These are phyloP conservation scores for Ectropis crepuscularia DNA, from an alignment of 2,888 invertebrate species.

Conservation along the genomic window DNA sequence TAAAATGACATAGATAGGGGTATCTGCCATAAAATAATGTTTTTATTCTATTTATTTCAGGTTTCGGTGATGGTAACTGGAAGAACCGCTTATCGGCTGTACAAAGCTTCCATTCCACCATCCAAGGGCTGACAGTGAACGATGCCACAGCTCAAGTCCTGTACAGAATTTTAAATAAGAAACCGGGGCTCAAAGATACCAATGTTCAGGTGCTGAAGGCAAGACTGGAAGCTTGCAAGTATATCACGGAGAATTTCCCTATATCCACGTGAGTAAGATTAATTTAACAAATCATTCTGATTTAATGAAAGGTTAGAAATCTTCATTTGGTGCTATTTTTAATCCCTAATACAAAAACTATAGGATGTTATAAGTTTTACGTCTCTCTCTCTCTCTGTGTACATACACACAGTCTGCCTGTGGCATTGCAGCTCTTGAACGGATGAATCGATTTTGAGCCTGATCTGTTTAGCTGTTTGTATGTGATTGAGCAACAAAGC, in stretches of 20 bases:
- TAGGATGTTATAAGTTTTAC: no score
- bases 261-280: constrained; percentile 85
- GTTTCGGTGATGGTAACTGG: constrained; percentile 93
- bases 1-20: no score
- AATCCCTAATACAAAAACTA: no score
- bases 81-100: constrained; percentile 91
- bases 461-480: no score
- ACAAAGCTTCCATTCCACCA: constrained; percentile 87
- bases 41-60: constrained; percentile 53
- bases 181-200: constrained; percentile 95
- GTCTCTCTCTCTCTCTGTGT: no score
- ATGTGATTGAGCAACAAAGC: no score
- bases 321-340: no score
- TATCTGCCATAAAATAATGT: not conserved
- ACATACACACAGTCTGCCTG: no score
- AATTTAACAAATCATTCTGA: not conserved
- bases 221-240: constrained; percentile 91
- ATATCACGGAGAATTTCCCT: constrained; percentile 90
- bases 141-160: constrained; percentile 90
- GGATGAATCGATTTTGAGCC: no score
- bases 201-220: constrained; percentile 96
- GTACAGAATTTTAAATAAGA: constrained; percentile 89
- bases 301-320: no score
- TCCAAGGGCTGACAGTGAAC: constrained; percentile 86
- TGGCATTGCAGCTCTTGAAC: no score